phyloP scores from a whole-genome alignment of 1,140 invertebrate species.

The Zaprionus lachaisei region DNA sequence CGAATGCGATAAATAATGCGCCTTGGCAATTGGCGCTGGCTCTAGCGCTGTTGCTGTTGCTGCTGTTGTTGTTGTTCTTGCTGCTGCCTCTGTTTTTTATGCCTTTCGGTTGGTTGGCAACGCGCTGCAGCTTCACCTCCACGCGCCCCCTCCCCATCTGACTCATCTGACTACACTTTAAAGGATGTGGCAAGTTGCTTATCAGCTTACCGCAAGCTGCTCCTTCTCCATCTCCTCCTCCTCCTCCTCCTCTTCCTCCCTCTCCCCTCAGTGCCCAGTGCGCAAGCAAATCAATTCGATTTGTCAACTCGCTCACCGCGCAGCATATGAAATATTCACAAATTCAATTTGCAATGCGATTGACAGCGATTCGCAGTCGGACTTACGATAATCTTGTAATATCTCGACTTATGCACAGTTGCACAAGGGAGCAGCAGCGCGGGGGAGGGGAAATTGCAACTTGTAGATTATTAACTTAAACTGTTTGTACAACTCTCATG shows the following conservation, averaged over 20 bases:
- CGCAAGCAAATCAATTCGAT: conserved; percentile 16
- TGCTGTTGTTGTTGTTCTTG: too few species aligned
- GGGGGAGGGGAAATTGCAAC: neutral
- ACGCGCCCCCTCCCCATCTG: neutral
- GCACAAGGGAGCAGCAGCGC: neutral
- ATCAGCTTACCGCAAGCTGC: conserved; percentile 26
- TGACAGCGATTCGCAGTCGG: conserved; percentile 3
- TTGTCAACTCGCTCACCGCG: neutral
- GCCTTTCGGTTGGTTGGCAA: conserved; percentile 43
- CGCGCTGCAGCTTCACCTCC: neutral
- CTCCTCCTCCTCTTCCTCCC: neutral
- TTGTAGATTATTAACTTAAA: neutral
- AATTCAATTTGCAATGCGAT: conserved; percentile 17
- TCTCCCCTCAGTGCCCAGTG: too few species aligned
- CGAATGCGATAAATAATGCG: conserved; percentile 77
- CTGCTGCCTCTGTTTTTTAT: conserved; percentile 36
- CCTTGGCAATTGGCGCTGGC: conserved; percentile 70
- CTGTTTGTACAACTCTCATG: too few species aligned
- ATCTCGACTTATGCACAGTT: neutral
- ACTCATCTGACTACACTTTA: conserved; percentile 32
- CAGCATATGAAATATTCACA: conserved; percentile 14
- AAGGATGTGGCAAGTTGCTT: conserved; percentile 37
- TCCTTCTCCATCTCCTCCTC: neutral
- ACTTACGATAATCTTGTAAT: neutral
- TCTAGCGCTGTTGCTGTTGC: neutral